These are phyloP conservation scores for Pseudochaenichthys georgianus DNA, from an alignment of 2,797 vertebrate species.

Conservation along the genomic window DNA sequence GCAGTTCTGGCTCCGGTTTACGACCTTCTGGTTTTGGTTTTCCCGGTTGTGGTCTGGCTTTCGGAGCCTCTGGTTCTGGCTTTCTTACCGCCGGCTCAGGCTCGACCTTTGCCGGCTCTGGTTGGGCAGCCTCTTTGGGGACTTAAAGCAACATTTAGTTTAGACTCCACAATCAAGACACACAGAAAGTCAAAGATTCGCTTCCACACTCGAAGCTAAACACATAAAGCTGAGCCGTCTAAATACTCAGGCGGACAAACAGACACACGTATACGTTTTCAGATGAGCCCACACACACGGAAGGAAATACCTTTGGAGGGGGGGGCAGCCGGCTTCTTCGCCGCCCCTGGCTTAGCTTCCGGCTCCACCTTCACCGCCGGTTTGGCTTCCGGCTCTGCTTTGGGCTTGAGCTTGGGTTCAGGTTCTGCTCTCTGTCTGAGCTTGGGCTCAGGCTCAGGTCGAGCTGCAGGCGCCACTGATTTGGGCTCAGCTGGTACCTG, in stretches of 20 bases:
- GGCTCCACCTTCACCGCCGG: conserved; percentile 60
- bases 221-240: conserved; percentile 39
- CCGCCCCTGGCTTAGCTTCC: conserved; percentile 46
- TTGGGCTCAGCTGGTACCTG: too few species aligned
- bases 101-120: conserved; percentile 71
- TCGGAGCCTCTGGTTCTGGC: conserved; percentile 78
- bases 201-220: conserved; percentile 75
- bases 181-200: conserved; percentile 58
- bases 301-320: conserved; percentile 88
- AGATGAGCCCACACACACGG: conserved; percentile 23
- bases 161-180: conserved; percentile 41
- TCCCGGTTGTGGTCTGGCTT: conserved; percentile 64
- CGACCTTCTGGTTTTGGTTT: conserved; percentile 51
- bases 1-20: conserved; percentile 39
- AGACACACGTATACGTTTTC: neutral
- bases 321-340: conserved; percentile 78
- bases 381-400: conserved; percentile 51
- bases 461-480: conserved; percentile 62
- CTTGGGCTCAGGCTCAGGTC: conserved; percentile 61
- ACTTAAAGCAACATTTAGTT: conserved; percentile 86
- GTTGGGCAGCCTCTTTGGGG: conserved; percentile 84
- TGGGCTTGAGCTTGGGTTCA: conserved; percentile 32
- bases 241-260: conserved; percentile 29
- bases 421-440: conserved; percentile 45
- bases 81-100: conserved; percentile 32